phyloP scores from a whole-genome alignment of 2,113 vertebrate species.

The Chascanopsetta lugubris region DNA sequence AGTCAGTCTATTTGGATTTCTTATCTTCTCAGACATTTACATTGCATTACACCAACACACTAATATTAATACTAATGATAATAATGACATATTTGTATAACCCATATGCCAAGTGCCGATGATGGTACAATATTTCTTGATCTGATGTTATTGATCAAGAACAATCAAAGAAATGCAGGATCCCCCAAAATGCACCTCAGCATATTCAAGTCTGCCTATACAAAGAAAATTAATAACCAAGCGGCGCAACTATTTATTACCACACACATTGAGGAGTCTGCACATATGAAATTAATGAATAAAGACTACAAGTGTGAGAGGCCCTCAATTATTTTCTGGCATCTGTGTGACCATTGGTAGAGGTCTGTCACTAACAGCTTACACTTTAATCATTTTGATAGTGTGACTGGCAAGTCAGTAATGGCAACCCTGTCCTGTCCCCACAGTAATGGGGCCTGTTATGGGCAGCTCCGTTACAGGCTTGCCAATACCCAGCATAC shows the following conservation, averaged over 20 bases:
- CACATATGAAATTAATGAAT: not conserved
- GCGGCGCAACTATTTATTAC: no score
- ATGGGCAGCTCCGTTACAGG: slow-evolving; percentile 79
- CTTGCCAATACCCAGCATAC: slow-evolving; percentile 80
- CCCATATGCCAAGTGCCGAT: no score
- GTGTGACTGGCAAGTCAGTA: slow-evolving; percentile 38
- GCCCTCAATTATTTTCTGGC: not conserved
- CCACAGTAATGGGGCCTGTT: slow-evolving; percentile 81
- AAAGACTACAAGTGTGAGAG: not conserved
- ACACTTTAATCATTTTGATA: slow-evolving; percentile 17
- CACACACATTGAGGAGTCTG: no score
- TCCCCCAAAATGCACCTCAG: not conserved
- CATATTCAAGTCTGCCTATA: no score
- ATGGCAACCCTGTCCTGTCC: slow-evolving; percentile 16
- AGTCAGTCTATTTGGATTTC: no score
- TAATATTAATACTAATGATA: no score
- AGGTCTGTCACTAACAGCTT: not conserved
- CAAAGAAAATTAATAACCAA: no score
- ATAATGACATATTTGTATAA: no score
- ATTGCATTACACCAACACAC: no score
- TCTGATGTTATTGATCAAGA: not conserved
- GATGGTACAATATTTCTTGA: not conserved
- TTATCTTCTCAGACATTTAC: no score
- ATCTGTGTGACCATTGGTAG: not conserved
- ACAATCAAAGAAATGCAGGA: not conserved